These are phyloP conservation scores for Cyclopterus lumpus DNA, from an alignment of 2,797 vertebrate genomes.

Conservation along the genomic window DNA sequence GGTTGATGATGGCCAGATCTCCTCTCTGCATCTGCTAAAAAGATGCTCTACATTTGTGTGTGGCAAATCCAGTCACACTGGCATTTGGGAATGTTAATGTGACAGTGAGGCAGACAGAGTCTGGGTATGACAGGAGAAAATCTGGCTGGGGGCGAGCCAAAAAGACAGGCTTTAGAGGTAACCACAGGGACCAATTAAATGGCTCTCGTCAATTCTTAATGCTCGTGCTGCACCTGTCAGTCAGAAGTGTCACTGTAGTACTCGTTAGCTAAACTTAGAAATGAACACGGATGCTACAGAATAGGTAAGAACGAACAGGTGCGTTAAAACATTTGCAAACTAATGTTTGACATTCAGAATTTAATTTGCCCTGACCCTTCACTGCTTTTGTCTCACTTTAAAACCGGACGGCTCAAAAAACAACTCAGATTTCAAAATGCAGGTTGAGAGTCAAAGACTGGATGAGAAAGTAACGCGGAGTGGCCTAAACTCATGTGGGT, in stretches of 20 bases:
- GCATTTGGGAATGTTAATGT: conserved; percentile 59
- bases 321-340: conserved; percentile 36
- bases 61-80: conserved; percentile 59
- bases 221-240: conserved; percentile 61
- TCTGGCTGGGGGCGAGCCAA: conserved; percentile 61
- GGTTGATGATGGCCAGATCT: conserved; percentile 55
- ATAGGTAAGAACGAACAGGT: conserved; percentile 12
- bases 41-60: conserved; percentile 52
- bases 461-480: no score
- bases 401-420: background rate
- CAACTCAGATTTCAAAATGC: background rate
- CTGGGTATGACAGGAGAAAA: conserved; percentile 52
- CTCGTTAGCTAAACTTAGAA: conserved; percentile 53
- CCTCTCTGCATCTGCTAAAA: conserved; percentile 60
- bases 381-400: conserved; percentile 1
- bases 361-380: background rate
- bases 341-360: conserved; percentile 28
- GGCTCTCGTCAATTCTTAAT: conserved; percentile 62
- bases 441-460: background rate
- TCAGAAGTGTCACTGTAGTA: conserved; percentile 42
- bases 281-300: conserved; percentile 21
- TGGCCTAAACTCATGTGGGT: no score
- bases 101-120: conserved; percentile 65
- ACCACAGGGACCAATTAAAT: conserved; percentile 73
- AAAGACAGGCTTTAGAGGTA: conserved; percentile 48